Conservation (phyloP, 2,888 invertebrate genomes). For the Teinopalpus imperialis region DNA sequence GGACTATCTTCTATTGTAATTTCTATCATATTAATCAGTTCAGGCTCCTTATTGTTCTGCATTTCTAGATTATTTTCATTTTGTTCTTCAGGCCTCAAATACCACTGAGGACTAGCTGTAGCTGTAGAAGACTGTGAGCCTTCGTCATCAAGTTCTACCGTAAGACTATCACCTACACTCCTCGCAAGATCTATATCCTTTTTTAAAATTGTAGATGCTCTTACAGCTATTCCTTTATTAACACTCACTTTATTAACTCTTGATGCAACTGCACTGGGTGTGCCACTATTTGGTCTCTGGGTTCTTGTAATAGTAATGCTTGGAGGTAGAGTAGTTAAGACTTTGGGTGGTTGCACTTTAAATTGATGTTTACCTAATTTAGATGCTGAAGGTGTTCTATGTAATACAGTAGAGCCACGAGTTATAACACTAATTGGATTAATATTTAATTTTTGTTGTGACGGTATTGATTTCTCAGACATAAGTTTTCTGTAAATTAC, state of each 20-base stretch:
- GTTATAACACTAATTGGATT: constrained; percentile 38
- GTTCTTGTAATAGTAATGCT: constrained; percentile 58
- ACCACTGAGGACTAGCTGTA: constrained; percentile 61
- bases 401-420: constrained; percentile 28
- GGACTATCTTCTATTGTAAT: constrained; percentile 75
- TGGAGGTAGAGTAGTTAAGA: constrained; percentile 51
- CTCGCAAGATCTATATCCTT: constrained; percentile 15
- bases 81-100: constrained; percentile 65
- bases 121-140: constrained; percentile 32
- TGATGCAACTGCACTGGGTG: neutral
- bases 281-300: neutral
- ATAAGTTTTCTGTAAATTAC: constrained; percentile 17
- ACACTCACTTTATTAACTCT: constrained; percentile 1
- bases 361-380: constrained; percentile 33
- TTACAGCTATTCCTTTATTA: constrained; percentile 27
- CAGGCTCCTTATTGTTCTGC: constrained; percentile 64
- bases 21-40: constrained; percentile 50
- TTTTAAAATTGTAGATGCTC: constrained; percentile 1
- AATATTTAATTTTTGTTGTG: constrained; percentile 30
- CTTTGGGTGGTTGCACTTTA: constrained; percentile 33
- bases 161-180: constrained; percentile 39
- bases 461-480: constrained; percentile 26
- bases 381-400: constrained; percentile 31
- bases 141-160: constrained; percentile 68
- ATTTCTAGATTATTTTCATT: constrained; percentile 28